Evolutionary conservation across 1,140 invertebrate species (phyloP), one percentile per base, ranked within the genome.

Genomic region (Dolichoris vasculosae): DNA sequence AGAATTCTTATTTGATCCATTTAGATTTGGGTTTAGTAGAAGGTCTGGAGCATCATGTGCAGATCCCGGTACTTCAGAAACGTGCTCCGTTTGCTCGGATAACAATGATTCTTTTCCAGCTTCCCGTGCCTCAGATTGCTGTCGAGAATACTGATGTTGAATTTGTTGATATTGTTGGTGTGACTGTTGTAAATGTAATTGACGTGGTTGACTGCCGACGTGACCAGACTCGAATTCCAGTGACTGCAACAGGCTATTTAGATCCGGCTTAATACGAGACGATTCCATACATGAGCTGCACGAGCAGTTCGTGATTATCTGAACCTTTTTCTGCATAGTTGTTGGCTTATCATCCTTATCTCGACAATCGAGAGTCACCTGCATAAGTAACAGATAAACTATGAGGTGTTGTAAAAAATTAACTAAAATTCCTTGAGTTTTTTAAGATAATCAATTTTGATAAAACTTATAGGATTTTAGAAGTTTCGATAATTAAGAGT

Each of bases 301-400:
- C 23, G 94, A 94, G 88, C 95, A 96, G 82, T 95, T 95, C 6
- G 93, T 94, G 40, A 96, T 96, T 55, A 95, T 94, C 89, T 96
- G 95, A 0, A 96, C 94, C 35, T 94, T 93, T 90, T 96, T 96
- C 83, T 94, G 94, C 88, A 95, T 93, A 6, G 92, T 94, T 78
- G 93, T 93, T 23, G 93, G 91, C 20, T 93, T 94, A 79, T 93
- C 93, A 4, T 93, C 92, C 35, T 95, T 94, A 55, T 94, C 94
- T 46, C 93, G 93, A 85, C 95, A 94, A 71, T 95, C 93, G 11
- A 95, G 88, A 7, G 93, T 94, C 0, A 95, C 94, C 95, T 96
- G 89, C 35, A 4, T 0, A n/a, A 40, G 8, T 4, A 63, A 11
- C 2, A 40, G 23, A 40, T 40, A 40, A 30, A 23, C 15, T 23